Conservation (phyloP, 2,113 vertebrate genomes). For the Dryoscopus gambensis region DNA sequence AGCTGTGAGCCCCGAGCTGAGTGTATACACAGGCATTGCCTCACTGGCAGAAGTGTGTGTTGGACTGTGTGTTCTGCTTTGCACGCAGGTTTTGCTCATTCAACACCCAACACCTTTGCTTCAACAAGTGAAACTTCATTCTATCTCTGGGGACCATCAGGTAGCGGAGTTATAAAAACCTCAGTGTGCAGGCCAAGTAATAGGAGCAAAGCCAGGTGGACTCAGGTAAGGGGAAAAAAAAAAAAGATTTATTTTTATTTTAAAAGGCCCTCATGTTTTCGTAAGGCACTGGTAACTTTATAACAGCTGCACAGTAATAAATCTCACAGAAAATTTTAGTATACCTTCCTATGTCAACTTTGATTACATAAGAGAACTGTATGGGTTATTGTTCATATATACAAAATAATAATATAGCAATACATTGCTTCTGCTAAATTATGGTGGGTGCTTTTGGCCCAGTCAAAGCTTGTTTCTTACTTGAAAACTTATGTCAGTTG, state of each 20-base stretch:
- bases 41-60: neutral
- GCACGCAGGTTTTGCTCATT: slow-evolving; percentile 62
- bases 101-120: slow-evolving; percentile 65
- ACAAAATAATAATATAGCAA: neutral
- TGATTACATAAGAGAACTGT: neutral
- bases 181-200: slow-evolving; percentile 62
- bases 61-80: neutral
- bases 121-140: slow-evolving; percentile 77
- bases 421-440: neutral
- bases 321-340: neutral
- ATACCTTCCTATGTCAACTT: neutral
- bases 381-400: neutral
- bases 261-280: neutral
- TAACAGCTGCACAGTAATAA: neutral
- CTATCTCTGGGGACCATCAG: slow-evolving; percentile 77
- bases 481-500: neutral
- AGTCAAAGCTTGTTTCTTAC: neutral
- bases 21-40: neutral
- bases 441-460: neutral
- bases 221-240: slow-evolving; percentile 75
- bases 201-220: slow-evolving; percentile 77
- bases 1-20: neutral
- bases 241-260: neutral
- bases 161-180: slow-evolving; percentile 62
- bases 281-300: neutral